Evolutionary conservation across 2,113 vertebrate species (phyloP), one percentile per base, ranked within the genome.

Genomic region (Spilogale gracilis): DNA sequence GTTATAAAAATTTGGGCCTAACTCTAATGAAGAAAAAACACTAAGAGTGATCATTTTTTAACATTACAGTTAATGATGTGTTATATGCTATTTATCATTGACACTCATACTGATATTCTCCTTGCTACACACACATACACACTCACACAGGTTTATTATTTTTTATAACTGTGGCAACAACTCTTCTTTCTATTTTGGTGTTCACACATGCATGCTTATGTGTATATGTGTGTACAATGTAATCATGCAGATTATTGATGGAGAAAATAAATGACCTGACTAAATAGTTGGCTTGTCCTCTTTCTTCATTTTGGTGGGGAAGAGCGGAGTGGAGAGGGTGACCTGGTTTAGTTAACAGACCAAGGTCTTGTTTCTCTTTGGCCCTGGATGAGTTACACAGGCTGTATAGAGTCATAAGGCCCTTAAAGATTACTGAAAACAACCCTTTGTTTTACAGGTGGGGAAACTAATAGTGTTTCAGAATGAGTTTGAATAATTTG

Each of bases 201-300:
- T 32, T 38, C 3, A 30, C 11, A 32, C 58, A 12, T 76, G 7
- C 23, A 7, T 71, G 58, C 38, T 21, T 79, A 27, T 43, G 9
- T 45, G 3, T 80, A 18, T 88, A 5, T 45, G 13, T 16, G 4
- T 89, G 9, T 61, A 52, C 54, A 80, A 83, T 63, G 73, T 78
- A 86, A 89, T 20, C 23, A 65, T 18, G 92, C 38, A 92, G 14
- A 67, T 58, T 86, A 30, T 92, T 94, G 60, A 43, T 74, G 20
- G 88, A 18, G 45, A 84, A 95, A 96, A 60, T 69, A 76, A 88
- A 60, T 38, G 9, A 80, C 56, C 56, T 63, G 27, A 86, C 83
- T 48, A 65, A 89, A 73, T 86, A 73, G 67, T 84, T 18, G 86
- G 63, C 38, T 91, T 56, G 1, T 86, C 54, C 13, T 56, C 23